Base-by-base conservation (phyloP, 2,888 invertebrate genomes). In the Salticus scenicus region DNA sequence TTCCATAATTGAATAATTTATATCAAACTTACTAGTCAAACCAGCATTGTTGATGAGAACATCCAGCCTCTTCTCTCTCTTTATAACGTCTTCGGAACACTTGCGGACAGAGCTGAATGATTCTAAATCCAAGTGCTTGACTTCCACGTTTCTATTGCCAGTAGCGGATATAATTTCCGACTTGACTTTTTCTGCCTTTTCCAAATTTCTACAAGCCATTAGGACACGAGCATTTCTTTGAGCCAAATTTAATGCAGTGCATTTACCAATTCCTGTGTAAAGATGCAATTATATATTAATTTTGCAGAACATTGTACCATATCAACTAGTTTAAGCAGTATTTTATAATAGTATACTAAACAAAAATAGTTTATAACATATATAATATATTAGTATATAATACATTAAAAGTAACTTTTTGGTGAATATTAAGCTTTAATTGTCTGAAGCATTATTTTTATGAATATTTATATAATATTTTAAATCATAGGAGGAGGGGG, bases 201-300 rank as follows among this genome's bases (percentile, higher is more conserved):
- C 94, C 89, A 95, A 89, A 90, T 96, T 95, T 88, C 97, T 93
- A 91, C 97, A 97, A 0, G 96, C 97, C 94, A 97, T 94, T 87
- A 97, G 95, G 47, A 97, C 93, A 84, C 93, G 93, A 0, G 96
- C 97, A 8, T 85, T 81, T n/a, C 88, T 69, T 20, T 41, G 41
- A 37, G 87, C 88, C 42, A 89, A 70, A 17, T 88, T 87, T 7
- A 71, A 69, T 1, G 89, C 88, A 10, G 88, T 88, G 64, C 83
- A 88, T 67, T 87, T 88, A 17, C 89, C 89, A 66, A 89, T 85
- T 14, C 88, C 88, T 70, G 79, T 69, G 57, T 90, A 20, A 20
- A 17, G 7, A 51, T n/a, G n/a, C n/a, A n/a, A n/a, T n/a, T n/a
- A n/a, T n/a, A n/a, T n/a, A n/a, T n/a, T n/a, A n/a, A n/a, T n/a